Percentiles rank a stretch among this genome's conserved stretches.
Conservation (phyloP, 2,113 vertebrate genomes). For the Hylia prasina region DNA sequence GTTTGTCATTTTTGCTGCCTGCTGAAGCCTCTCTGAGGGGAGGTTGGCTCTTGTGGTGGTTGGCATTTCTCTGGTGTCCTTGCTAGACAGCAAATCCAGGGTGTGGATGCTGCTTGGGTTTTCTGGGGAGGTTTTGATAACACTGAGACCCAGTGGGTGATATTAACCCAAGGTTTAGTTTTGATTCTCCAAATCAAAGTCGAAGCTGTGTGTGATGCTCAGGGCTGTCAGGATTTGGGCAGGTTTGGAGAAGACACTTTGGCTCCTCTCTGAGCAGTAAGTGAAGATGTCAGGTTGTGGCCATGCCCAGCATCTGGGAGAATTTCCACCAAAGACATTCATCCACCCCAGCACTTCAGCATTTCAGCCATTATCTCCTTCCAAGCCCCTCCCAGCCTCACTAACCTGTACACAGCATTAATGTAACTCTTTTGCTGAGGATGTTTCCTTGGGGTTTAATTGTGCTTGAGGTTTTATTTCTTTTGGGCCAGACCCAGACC, state of each 20-base stretch:
- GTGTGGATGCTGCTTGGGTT: neutral
- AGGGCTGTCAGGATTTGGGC: neutral
- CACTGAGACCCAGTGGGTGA: accelerated
- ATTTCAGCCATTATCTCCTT: neutral
- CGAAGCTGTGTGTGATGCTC: neutral
- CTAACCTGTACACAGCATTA: neutral
- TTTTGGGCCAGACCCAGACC: neutral
- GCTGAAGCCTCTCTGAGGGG: neutral
- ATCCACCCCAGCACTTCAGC: neutral
- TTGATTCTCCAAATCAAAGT: neutral
- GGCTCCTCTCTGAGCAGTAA: neutral
- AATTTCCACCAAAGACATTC: neutral
- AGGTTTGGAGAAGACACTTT: neutral
- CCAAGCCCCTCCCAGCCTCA: neutral
- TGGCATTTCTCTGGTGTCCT: neutral
- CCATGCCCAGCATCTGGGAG: accelerated
- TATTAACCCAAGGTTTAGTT: neutral
- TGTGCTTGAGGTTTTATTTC: slow-evolving; percentile 27
- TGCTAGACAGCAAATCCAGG: neutral
- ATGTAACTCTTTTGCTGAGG: neutral
- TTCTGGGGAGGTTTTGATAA: neutral
- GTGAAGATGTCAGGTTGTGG: neutral
- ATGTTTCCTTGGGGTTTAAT: slow-evolving; percentile 12
- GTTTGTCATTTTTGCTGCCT: neutral
- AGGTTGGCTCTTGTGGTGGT: neutral